Evolutionary conservation across 2,888 invertebrate genomes (phyloP), one percentile per base, ranked within the genome.

Genomic region (Pheosia gnoma): DNA sequence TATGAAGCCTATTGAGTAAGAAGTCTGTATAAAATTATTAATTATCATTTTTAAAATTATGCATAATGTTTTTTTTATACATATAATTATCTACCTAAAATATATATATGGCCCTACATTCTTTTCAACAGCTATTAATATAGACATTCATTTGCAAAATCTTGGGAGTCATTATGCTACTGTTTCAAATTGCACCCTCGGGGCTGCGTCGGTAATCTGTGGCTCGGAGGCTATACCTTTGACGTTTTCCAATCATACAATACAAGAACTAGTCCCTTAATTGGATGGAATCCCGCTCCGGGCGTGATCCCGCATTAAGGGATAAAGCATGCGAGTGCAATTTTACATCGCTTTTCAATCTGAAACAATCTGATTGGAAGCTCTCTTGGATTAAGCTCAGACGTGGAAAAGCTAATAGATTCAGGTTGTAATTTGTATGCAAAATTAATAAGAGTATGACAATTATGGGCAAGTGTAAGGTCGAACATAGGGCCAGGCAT

Each of bases 211-310:
- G 25, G 77, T 79, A 82, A 79, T 83, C 79, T 71, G 72, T 70
- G 71, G 76, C 80, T 78, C 68, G 78, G 73, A 78, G 82, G 79
- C 78, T 77, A 78, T 81, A 25, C 78, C 79, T 85, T 83, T 79
- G 79, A 80, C 82, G 81, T 79, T 85, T 87, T 87, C 85, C 87
- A 90, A 90, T 90, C 87, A 87, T 84, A 84, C 83, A 82, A 84
- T 86, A 88, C 88, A 87, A 88, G 86, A 78, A 84, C 84, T 85
- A 66, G 85, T 81, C 80, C 87, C 87, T 85, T 90, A 89, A 90
- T 89, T 90, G 87, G 85, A 88, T 83, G 78, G 84, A 85, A 84
- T 81, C 83, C 81, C 74, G 88, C 89, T 82, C 71, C 78, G 69
- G 87, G 89, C 85, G 77, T 72, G 67, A 76, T 72, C 70, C 73